Percentiles rank a stretch among this genome's conserved stretches.
Conservation (phyloP, 1,140 invertebrate species). For the Calliopsis andreniformis region DNA sequence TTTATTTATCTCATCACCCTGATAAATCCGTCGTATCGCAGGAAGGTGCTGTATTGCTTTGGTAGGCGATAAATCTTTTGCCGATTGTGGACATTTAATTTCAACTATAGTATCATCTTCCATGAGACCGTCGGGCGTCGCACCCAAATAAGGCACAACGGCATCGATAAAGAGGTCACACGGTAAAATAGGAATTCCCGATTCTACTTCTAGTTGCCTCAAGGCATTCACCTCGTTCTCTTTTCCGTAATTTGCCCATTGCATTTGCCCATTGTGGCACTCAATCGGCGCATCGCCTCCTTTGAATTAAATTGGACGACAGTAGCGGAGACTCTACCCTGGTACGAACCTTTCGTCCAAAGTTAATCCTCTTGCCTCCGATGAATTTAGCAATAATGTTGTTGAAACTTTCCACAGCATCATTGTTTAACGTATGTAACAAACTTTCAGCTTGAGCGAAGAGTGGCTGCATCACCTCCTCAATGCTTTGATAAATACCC, state of each 20-base stretch:
- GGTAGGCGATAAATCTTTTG: not conserved
- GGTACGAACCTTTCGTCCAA: slow-evolving; percentile 1
- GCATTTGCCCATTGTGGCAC: not conserved
- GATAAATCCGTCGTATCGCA: not conserved
- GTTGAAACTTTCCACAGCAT: not conserved
- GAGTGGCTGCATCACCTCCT: not conserved
- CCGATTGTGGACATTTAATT: not conserved
- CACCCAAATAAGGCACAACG: slow-evolving; percentile 70
- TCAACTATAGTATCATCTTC: slow-evolving; percentile 59
- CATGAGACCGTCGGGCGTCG: slow-evolving; percentile 77
- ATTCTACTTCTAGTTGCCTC: slow-evolving; percentile 56
- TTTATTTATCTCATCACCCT: not conserved
- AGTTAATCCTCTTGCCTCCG: slow-evolving; percentile 1
- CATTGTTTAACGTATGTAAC: not conserved
- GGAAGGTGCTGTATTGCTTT: not conserved
- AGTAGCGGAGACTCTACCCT: not conserved
- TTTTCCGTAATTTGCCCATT: slow-evolving; percentile 54
- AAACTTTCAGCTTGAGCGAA: not conserved
- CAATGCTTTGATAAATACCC: not conserved
- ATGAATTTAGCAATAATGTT: not conserved
- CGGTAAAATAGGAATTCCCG: slow-evolving; percentile 57
- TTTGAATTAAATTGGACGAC: not conserved
- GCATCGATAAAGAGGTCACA: slow-evolving; percentile 77
- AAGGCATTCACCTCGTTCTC: slow-evolving; percentile 70
- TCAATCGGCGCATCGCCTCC: not conserved